Base-by-base conservation (phyloP, 2,888 invertebrate genomes). In the Congeria kusceri region DNA sequence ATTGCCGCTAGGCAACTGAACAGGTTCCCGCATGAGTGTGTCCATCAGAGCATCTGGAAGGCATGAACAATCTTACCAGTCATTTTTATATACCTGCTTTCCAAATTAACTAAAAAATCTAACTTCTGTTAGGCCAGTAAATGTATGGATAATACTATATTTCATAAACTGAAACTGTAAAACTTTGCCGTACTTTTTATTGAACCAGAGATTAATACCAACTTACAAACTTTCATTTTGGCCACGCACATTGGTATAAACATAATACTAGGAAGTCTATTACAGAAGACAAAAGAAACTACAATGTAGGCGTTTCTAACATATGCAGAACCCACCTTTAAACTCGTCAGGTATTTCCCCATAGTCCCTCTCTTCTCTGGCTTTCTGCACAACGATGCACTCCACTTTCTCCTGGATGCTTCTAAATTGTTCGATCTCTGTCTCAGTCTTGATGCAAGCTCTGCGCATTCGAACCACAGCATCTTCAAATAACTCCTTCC, bases 331-430 rank as follows among this genome's bases (percentile, higher is more conserved):
- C 67, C 20, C 80, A 95, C 95, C 95, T 93, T 96, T 96, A 93
- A 98, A 99, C 94, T 98, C 98, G 88, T 98, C 98, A 0, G 99
- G 98, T 47, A 98, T 98, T 94, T 98, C 98, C 27, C 97, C 97
- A 92, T 96, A 97, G 94, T 98, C 98, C 87, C 98, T 96, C 90
- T 98, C 98, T 83, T 96, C 96, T 89, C 97, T 96, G 93, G 96
- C 96, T 93, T 98, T 98, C 83, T 94, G 93, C 53, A 94, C 90
- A 84, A 97, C 96, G 89, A 96, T 95, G 89, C 96, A 96, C 57
- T 94, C 92, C 0, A 93, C 89, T 68, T 88, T 90, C 15, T 90
- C 87, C 79, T 92, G 91, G 47, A 94, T 87, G 15, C 70, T 74
- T 89, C 95, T 95, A 93, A 99, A 98, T 87, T 96, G 96, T 90